Evolutionary conservation across 2,113 vertebrate genomes (phyloP), one percentile per base, ranked within the genome.

Genomic region (Percopsis transmontana): DNA sequence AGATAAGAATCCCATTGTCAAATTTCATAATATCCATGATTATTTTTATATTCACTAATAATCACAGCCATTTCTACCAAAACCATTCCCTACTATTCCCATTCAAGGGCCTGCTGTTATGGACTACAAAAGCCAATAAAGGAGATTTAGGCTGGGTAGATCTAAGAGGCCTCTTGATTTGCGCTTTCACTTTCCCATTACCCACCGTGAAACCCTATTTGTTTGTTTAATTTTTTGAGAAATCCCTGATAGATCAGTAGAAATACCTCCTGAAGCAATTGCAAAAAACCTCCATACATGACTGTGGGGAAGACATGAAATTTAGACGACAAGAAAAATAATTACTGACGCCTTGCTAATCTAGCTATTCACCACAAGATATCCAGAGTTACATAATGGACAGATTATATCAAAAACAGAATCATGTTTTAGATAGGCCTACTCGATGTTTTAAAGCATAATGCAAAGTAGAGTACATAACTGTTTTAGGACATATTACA

Each of bases 181-280:
- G 33, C 65, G 39, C 53, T 60, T 62, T 77, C 76, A 83, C 62
- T 83, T 81, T 77, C 83, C 75, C 70, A 44, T 21, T 59, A 39
- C 40, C 45, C 0, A 20, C 50, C 23, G 58, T 55, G 18, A 75
- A 74, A 72, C 38, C 19, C 48, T 58, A 24, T 72, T 80, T 56
- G 24, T 66, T 77, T 71, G 70, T 74, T 66, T 66, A 13, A 45
- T 52, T 23, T 52, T 12, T 20, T 52, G 9, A 20, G 74, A 79
- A 79, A 81, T 79, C 65, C 47, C 55, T 33, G 16, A 48, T 76
- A 55, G 58, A 67, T 74, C 69, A 73, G 21, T 42, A 54, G 44
- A 33, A 42, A 38, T 48, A 54, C 68, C 39, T 54, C 67, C 68
- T 61, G 55, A 75, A 73, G 75, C 45, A 42, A 57, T 40, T 51